These are phyloP conservation scores for Dasyurus viverrinus DNA, from an alignment of 2,113 vertebrate genomes.

Conservation along the genomic window DNA sequence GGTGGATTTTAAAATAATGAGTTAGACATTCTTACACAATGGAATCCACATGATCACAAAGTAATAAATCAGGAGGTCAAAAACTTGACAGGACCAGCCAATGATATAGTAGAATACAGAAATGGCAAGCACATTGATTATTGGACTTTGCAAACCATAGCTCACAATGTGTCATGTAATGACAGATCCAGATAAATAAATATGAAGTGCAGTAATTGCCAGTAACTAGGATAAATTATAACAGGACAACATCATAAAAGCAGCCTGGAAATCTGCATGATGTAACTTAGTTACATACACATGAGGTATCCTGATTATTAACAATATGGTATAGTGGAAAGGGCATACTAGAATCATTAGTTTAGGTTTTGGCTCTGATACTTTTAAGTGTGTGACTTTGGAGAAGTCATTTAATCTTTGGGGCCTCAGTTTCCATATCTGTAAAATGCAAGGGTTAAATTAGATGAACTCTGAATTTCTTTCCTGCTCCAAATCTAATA, in stretches of 20 bases:
- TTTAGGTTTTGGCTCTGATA: background rate
- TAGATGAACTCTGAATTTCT: background rate
- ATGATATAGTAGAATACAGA: background rate
- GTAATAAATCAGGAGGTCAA: background rate
- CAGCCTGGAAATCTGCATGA: background rate
- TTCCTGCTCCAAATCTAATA: background rate
- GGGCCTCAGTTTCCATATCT: background rate
- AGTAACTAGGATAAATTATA: background rate
- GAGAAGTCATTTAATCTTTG: background rate
- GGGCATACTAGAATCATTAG: background rate
- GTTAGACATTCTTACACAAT: background rate
- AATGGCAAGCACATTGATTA: background rate
- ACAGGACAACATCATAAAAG: constrained; percentile 8
- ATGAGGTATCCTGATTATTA: background rate
- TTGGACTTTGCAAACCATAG: background rate
- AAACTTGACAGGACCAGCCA: background rate
- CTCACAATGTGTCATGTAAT: background rate
- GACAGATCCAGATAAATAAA: background rate
- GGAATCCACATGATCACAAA: background rate
- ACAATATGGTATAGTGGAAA: background rate
- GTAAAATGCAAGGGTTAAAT: background rate
- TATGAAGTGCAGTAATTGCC: background rate
- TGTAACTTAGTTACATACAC: background rate
- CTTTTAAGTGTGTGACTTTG: background rate
- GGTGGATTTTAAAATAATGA: constrained; percentile 39